Base-by-base conservation (phyloP, 1,140 invertebrate genomes). In the Bombus picipes region DNA sequence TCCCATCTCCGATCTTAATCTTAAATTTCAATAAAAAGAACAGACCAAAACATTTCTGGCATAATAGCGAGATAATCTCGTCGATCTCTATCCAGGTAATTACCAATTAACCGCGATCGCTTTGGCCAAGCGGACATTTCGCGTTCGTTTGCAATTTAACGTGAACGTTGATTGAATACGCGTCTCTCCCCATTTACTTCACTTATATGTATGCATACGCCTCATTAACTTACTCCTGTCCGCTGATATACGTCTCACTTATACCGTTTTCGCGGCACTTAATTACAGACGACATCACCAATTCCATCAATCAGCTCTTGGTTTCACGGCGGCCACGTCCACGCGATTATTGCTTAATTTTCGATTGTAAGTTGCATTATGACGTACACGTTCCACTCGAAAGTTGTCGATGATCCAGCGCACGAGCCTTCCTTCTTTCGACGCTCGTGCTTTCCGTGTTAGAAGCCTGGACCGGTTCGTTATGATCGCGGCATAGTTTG, bases 111-210 rank as follows among this genome's bases (percentile, higher is more conserved):
- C 32, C 74, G 15, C 25, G 74, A 39, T 57, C 18, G 39, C 34
- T 39, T 76, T n/a, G 53, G 5, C 59, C 57, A 10, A 34, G n/a
- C 47, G 39, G 9, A 71, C 70, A 71, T 71, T 71, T 71, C 37
- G 25, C 37, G 70, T 28, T 15, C 37, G 37, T 41, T 71, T 28
- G 37, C 37, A 47, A 73, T 73, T 73, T 73, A 73, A n/a, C 15
- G n/a, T 39, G 71, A n/a, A 73, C 41, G 41, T 73, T 73, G 39
- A 41, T 73, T 73, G 71, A 43, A 73, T 73, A 73, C 71, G n/a
- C 32, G 71, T 73, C 41, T n/a, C 41, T 53, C 5, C n/a, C 39
- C 39, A 43, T 73, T 73, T 73, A 43, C 39, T 18, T 41, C 71
- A 22, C 28, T 43, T 32, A 73, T 73, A 73, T 65, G 57, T 59